Percentiles rank a stretch among this genome's conserved stretches.
Evolutionary conservation across 2,888 invertebrate genomes (phyloP).

Genomic region (Drosophila maculinotata): DNA sequence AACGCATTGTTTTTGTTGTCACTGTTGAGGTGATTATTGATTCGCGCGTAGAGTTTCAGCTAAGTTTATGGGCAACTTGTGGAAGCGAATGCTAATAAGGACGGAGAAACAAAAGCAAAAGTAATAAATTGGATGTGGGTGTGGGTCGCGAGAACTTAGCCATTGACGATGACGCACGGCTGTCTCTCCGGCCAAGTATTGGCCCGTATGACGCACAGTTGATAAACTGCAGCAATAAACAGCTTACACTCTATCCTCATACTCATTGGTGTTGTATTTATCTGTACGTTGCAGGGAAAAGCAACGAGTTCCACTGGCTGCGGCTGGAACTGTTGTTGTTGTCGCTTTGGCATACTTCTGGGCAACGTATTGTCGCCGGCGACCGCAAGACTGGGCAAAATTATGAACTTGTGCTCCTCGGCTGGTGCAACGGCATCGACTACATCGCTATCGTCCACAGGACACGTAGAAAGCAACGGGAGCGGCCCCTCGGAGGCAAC

Average conservation of each 20-base stretch:
- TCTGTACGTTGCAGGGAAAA: conserved; percentile 45
- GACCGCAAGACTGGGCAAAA: conserved; percentile 84
- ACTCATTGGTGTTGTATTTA: conserved; percentile 2
- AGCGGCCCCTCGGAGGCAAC: conserved; percentile 65
- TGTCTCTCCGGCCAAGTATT: conserved; percentile 10
- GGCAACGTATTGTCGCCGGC: conserved; percentile 82
- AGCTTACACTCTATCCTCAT: conserved; percentile 4
- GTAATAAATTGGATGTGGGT: conserved; percentile 40
- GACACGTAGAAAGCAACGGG: conserved; percentile 66
- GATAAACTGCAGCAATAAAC: conserved; percentile 65
- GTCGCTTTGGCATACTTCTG: conserved; percentile 71
- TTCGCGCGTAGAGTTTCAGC: conserved; percentile 50
- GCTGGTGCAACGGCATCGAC: conserved; percentile 83
- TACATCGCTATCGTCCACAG: conserved; percentile 81
- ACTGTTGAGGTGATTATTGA: conserved; percentile 50
- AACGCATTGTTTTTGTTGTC: conserved; percentile 25
- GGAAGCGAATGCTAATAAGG: conserved; percentile 52
- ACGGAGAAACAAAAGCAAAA: conserved; percentile 46
- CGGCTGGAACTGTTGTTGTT: conserved; percentile 60
- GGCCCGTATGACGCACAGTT: conserved; percentile 59
- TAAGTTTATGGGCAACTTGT: conserved; percentile 62
- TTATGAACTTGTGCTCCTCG: conserved; percentile 85
- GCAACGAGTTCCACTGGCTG: conserved; percentile 63
- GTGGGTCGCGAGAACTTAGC: conserved; percentile 14
- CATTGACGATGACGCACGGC: conserved; percentile 59